Conservation (phyloP, 2,888 invertebrate species). For the Branchellion lobata region DNA sequence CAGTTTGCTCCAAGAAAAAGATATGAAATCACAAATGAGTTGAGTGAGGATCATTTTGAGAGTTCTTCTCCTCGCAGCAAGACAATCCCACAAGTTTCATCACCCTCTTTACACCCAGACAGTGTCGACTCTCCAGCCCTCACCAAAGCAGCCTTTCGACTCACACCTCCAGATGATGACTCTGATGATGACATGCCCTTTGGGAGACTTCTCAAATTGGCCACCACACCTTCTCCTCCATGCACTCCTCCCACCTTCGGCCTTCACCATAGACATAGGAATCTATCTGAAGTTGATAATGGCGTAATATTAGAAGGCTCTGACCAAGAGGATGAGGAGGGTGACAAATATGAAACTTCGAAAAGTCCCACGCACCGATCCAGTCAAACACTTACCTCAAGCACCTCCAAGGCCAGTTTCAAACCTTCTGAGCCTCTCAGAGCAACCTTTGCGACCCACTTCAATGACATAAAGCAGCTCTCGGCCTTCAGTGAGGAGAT, state of each 20-base stretch:
- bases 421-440: background rate
- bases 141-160: conserved; percentile 35
- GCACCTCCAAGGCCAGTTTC: background rate
- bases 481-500: background rate
- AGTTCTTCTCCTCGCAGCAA: background rate
- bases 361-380: background rate
- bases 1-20: conserved; percentile 22
- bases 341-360: background rate
- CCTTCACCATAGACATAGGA: background rate
- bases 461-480: conserved; percentile 15
- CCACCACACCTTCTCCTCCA: conserved; percentile 4
- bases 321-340: conserved; percentile 6
- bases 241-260: background rate
- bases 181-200: conserved; percentile 19
- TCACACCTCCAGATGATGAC: background rate
- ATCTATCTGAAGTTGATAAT: background rate
- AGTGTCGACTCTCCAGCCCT: background rate
- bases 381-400: no score
- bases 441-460: conserved; percentile 1
- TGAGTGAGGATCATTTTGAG: background rate
- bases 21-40: background rate
- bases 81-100: background rate
- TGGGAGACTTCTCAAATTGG: conserved; percentile 7
- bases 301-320: background rate
- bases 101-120: background rate